phyloP scores from a whole-genome alignment of 2,888 invertebrate genomes.

The Spialia ferax region DNA sequence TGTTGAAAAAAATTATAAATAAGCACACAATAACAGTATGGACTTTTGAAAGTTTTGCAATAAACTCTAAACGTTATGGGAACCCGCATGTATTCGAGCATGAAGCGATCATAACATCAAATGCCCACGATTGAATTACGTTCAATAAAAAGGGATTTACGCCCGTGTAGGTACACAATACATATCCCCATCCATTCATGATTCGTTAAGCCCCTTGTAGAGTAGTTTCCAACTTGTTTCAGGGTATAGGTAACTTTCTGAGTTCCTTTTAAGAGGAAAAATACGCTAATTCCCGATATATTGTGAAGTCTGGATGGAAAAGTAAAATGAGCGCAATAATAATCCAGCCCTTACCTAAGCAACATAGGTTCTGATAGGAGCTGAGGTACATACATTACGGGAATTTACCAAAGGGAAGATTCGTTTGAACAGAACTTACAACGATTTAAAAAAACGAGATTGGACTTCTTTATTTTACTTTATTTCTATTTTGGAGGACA shows the following conservation, averaged over 20 bases:
- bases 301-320: neutral
- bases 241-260: neutral
- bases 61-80: neutral
- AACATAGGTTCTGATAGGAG: no score
- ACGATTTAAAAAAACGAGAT: no score
- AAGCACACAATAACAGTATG: no score
- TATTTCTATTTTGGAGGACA: no score
- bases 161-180: neutral
- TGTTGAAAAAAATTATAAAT: no score
- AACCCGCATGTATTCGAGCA: neutral
- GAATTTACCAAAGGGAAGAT: no score
- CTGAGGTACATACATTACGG: no score
- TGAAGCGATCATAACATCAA: neutral
- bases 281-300: neutral
- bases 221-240: neutral
- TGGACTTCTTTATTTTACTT: no score
- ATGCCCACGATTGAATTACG: constrained; percentile 14
- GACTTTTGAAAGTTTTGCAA: no score
- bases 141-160: constrained; percentile 11
- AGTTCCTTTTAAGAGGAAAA: neutral
- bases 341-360: no score
- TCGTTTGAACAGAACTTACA: no score
- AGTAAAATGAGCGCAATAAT: no score
- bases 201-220: constrained; percentile 2
- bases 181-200: constrained; percentile 1